phyloP scores from a whole-genome alignment of 1,140 invertebrate species.

The Reticulitermes speratus region DNA sequence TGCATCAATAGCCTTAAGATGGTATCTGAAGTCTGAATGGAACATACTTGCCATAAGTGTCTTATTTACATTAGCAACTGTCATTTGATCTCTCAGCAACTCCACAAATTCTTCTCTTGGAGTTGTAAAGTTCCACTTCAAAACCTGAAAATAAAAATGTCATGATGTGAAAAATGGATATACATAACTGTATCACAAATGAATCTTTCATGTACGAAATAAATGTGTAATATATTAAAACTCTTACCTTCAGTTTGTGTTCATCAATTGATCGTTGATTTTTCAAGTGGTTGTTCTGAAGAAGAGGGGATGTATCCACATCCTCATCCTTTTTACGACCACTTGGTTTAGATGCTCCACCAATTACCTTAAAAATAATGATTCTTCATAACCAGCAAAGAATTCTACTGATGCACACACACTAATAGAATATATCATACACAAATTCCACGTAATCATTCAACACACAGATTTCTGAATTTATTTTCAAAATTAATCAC shows the following conservation, averaged over 20 bases:
- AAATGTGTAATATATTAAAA: background rate
- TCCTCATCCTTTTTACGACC: conserved; percentile 84
- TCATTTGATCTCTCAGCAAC: conserved; percentile 89
- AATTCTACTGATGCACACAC: too few species aligned
- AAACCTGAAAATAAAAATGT: conserved; percentile 45
- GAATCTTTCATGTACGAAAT: background rate
- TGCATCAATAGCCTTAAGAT: conserved; percentile 92
- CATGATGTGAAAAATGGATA: background rate
- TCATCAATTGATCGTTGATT: conserved; percentile 90
- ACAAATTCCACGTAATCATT: too few species aligned
- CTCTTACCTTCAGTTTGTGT: conserved; percentile 74
- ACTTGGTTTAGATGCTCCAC: conserved; percentile 39
- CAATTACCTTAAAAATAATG: conserved; percentile 30
- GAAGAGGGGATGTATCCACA: conserved; percentile 73
- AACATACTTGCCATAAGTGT: conserved; percentile 88
- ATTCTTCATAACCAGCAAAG: too few species aligned
- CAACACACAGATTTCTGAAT: too few species aligned
- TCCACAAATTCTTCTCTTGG: conserved; percentile 93
- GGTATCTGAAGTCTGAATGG: conserved; percentile 93
- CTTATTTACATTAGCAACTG: conserved; percentile 80
- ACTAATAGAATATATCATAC: too few species aligned
- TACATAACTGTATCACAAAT: background rate
- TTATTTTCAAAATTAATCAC: too few species aligned
- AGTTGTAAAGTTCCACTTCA: conserved; percentile 96
- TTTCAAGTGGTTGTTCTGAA: conserved; percentile 84